These are phyloP conservation scores for Gymnoscopelus braueri DNA, from an alignment of 2,797 vertebrate species.

Conservation along the genomic window DNA sequence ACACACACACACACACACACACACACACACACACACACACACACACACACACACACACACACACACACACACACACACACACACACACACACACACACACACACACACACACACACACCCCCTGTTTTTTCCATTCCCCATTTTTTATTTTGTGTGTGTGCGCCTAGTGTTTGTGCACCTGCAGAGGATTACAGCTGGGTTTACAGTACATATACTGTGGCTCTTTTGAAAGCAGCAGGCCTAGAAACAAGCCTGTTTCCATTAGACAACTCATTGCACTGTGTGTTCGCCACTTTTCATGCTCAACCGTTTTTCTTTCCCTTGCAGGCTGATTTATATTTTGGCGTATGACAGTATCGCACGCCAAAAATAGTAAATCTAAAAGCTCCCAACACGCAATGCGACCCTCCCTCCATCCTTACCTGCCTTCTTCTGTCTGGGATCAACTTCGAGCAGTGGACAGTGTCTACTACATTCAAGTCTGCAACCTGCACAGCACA, in stretches of 20 bases:
- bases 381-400: too few species aligned
- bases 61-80: too few species aligned
- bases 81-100: too few species aligned
- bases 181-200: slow-evolving; percentile 74
- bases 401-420: background rate
- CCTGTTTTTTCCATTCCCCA: slow-evolving; percentile 43
- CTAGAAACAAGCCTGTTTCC: slow-evolving; percentile 45
- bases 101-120: slow-evolving; percentile 4
- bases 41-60: too few species aligned
- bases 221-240: slow-evolving; percentile 59
- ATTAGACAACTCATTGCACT: slow-evolving; percentile 60
- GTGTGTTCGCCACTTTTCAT: slow-evolving; percentile 42
- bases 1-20: too few species aligned
- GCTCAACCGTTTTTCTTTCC: slow-evolving; percentile 24
- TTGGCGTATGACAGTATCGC: too few species aligned
- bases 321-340: background rate
- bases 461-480: background rate
- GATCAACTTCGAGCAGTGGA: background rate
- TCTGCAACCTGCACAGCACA: background rate
- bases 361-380: too few species aligned
- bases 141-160: slow-evolving; percentile 38
- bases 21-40: too few species aligned
- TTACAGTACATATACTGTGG: slow-evolving; percentile 34
- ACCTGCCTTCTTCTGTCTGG: slow-evolving; percentile 9
- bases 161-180: slow-evolving; percentile 63